Evolutionary conservation across 2,113 vertebrate species (phyloP).

Genomic region (Xiphias gladius): DNA sequence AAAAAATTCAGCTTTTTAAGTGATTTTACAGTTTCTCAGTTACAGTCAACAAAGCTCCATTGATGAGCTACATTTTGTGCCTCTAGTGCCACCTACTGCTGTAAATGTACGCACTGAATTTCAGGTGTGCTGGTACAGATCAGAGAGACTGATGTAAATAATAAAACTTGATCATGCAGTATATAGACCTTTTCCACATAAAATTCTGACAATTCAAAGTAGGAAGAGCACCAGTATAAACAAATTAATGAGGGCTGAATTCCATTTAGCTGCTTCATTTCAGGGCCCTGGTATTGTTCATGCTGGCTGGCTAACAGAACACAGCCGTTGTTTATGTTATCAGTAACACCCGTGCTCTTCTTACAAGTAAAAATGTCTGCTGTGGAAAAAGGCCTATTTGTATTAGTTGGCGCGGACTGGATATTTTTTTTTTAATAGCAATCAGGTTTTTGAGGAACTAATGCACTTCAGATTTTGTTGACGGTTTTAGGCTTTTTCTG

Average conservation of each 20-base stretch:
- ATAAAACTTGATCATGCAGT: not conserved
- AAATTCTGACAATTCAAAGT: not conserved
- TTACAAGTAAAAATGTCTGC: not conserved
- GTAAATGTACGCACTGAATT: not conserved
- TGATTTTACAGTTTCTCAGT: not conserved
- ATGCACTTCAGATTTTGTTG: not conserved
- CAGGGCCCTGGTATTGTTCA: too few relatives aligned
- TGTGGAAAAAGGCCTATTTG: not conserved
- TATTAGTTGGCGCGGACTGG: not conserved
- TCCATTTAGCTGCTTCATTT: not conserved
- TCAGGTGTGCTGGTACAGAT: not conserved
- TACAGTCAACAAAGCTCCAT: not conserved
- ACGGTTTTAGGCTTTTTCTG: not conserved
- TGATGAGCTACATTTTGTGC: conserved; percentile 2
- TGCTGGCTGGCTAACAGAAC: not conserved
- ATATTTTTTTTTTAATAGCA: not conserved
- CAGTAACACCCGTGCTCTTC: not conserved
- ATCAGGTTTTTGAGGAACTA: not conserved
- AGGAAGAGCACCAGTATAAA: not conserved
- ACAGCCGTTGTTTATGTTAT: not conserved
- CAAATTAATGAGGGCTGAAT: too few relatives aligned
- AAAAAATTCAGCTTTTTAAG: not conserved
- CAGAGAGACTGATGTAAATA: not conserved
- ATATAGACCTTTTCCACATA: not conserved
- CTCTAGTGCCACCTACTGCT: conserved; percentile 68